Conservation (phyloP, 2,888 invertebrate genomes). For the Lordiphosa fenestrarum region DNA sequence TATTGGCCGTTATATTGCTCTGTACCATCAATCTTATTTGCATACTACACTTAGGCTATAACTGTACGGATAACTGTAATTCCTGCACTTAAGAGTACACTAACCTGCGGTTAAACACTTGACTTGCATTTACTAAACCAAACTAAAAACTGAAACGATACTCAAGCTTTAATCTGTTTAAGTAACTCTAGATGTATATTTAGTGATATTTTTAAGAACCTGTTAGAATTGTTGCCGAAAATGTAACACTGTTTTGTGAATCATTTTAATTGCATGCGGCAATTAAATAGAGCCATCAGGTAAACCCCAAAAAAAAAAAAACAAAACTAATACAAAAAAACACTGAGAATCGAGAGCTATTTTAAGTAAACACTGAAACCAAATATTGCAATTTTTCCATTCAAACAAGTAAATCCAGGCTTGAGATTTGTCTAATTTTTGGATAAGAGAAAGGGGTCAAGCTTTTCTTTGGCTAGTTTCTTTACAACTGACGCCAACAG, state of each 20-base stretch:
- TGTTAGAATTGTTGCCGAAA: slow-evolving; percentile 56
- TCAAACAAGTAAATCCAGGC: too few relatives aligned
- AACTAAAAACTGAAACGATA: slow-evolving; percentile 4
- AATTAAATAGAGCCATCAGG: slow-evolving; percentile 79
- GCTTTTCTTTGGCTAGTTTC: too few relatives aligned
- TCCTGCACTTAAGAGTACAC: slow-evolving; percentile 66
- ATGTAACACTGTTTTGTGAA: slow-evolving; percentile 72
- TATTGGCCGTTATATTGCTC: slow-evolving; percentile 79
- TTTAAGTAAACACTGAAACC: too few relatives aligned
- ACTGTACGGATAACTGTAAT: slow-evolving; percentile 76
- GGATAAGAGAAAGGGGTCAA: too few relatives aligned
- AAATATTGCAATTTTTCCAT: too few relatives aligned
- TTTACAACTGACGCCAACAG: too few relatives aligned
- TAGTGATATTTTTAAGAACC: slow-evolving; percentile 38
- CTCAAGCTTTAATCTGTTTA: slow-evolving; percentile 37
- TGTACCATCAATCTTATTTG: slow-evolving; percentile 80
- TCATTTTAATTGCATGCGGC: slow-evolving; percentile 80
- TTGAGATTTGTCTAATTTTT: too few relatives aligned
- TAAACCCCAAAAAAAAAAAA: slow-evolving; percentile 58
- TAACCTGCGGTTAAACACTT: slow-evolving; percentile 5
- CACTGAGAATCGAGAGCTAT: slow-evolving; percentile 13
- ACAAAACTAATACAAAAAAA: slow-evolving; percentile 33
- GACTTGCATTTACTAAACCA: slow-evolving; percentile 9
- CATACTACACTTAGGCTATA: slow-evolving; percentile 79
- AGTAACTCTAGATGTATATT: slow-evolving; percentile 24